phyloP scores from a whole-genome alignment of 2,797 vertebrate species.

The Luscinia megarhynchos region DNA sequence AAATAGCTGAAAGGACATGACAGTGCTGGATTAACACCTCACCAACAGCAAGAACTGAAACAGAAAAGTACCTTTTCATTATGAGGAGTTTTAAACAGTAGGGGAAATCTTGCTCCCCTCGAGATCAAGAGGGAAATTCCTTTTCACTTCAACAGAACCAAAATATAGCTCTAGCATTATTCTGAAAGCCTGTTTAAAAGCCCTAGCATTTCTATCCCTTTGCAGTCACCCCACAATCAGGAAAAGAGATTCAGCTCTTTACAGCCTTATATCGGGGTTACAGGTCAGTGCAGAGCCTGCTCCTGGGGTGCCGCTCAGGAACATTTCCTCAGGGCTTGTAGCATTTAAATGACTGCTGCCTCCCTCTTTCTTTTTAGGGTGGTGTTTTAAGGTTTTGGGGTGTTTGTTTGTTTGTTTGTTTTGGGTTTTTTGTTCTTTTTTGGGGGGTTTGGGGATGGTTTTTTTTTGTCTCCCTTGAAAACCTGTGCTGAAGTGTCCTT shows the following conservation, averaged over 20 bases:
- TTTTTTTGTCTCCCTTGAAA: background rate
- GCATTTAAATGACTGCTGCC: background rate
- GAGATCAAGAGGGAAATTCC: conserved; percentile 38
- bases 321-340: background rate
- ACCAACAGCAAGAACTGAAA: conserved; percentile 5
- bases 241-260: background rate
- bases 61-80: conserved; percentile 35
- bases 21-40: background rate
- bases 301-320: background rate
- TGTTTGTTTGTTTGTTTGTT: background rate
- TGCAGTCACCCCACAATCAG: background rate
- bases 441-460: no score
- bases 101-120: conserved; percentile 33
- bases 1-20: background rate
- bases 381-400: no score
- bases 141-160: background rate
- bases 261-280: background rate
- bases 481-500: background rate
- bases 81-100: background rate
- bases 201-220: background rate
- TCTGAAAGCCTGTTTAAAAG: background rate
- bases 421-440: no score
- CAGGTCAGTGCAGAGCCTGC: background rate
- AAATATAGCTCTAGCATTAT: background rate
- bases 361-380: background rate